These are phyloP conservation scores for Fabriciana adippe DNA, from an alignment of 2,888 invertebrate species.

Conservation along the genomic window DNA sequence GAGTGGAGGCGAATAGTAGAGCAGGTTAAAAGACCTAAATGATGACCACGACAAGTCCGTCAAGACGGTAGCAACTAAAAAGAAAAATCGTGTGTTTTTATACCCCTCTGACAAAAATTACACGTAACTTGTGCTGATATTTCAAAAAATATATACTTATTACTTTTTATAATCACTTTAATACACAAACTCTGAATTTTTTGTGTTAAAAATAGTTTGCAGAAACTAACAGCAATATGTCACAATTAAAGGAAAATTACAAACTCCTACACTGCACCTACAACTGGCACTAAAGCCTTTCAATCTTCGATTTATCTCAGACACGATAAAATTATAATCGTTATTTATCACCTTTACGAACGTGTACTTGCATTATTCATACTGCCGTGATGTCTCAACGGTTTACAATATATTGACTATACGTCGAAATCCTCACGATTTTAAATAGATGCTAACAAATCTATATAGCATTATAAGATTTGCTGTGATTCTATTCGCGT, in stretches of 20 bases:
- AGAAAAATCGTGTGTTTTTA: no score
- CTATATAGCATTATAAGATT: not conserved
- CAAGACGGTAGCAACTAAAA: no score
- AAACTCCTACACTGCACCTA: slow-evolving; percentile 48
- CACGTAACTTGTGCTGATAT: no score
- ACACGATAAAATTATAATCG: slow-evolving; percentile 78
- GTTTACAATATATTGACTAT: slow-evolving; percentile 65
- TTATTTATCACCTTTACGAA: slow-evolving; percentile 67
- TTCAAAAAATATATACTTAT: no score
- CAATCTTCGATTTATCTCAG: slow-evolving; percentile 70
- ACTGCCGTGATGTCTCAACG: slow-evolving; percentile 56
- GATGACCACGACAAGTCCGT: no score
- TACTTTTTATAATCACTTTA: no score
- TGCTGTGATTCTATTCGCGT: no score
- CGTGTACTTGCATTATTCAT: slow-evolving; percentile 77
- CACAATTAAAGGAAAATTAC: slow-evolving; percentile 55
- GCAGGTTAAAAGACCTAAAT: no score
- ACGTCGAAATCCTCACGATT: slow-evolving; percentile 5
- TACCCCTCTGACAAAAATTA: no score
- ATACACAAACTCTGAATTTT: no score
- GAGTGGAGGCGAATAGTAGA: no score
- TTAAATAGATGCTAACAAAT: slow-evolving; percentile 7
- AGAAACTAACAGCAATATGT: slow-evolving; percentile 42
- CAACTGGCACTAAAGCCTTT: slow-evolving; percentile 50
- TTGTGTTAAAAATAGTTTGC: slow-evolving; percentile 3